These are phyloP conservation scores for Bugula neritina DNA, from an alignment of 2,888 invertebrate species.

Conservation along the genomic window DNA sequence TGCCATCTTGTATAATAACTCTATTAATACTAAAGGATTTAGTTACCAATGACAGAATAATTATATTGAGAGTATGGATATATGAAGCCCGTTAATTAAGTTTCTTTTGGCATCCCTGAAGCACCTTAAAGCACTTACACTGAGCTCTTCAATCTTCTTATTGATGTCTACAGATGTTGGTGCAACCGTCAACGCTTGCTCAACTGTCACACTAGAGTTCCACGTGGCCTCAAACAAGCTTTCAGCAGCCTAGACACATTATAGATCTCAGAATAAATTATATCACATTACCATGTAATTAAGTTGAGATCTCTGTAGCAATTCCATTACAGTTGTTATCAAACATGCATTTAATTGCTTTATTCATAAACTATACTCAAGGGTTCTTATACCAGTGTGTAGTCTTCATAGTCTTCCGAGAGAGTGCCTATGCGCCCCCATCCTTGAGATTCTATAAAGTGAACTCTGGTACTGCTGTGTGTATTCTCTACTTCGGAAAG, in stretches of 20 bases:
- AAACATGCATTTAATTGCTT: background rate
- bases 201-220: background rate
- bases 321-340: too few species aligned
- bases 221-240: background rate
- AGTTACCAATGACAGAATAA: too few species aligned
- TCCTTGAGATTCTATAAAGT: background rate
- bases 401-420: conserved; percentile 21
- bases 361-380: too few species aligned
- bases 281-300: too few species aligned
- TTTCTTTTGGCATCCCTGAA: too few species aligned
- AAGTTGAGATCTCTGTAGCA: too few species aligned
- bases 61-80: too few species aligned
- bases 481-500: conserved; percentile 12
- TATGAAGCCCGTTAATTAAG: too few species aligned
- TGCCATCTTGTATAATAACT: too few species aligned
- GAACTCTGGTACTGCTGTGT: background rate
- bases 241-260: conserved; percentile 19
- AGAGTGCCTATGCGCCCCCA: background rate
- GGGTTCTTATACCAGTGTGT: background rate
- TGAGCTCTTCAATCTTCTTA: background rate
- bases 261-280: too few species aligned
- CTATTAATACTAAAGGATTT: too few species aligned
- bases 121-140: conserved; percentile 3
- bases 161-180: background rate
- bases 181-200: background rate